Evolutionary conservation across 1,140 invertebrate genomes (phyloP).

Genomic region (Drosophila obscura): DNA sequence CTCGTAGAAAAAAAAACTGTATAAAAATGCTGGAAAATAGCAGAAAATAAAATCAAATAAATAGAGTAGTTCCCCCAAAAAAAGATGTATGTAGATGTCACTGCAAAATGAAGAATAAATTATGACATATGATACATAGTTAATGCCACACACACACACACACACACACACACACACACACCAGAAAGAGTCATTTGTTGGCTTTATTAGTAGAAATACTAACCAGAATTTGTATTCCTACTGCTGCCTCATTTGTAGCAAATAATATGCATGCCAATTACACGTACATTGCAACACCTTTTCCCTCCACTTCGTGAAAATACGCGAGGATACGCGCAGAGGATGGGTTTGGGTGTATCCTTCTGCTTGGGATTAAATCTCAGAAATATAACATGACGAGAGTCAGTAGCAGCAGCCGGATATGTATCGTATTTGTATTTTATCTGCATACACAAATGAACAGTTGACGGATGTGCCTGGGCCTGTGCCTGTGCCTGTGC

Average conservation of each 20-base stretch:
- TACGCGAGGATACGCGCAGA: no score
- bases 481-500: slow-evolving; percentile 3
- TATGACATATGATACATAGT: slow-evolving; percentile 2
- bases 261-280: slow-evolving; percentile 46
- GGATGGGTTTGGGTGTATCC: no score
- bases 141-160: no score
- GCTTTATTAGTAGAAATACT: not conserved
- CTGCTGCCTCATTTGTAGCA: slow-evolving; percentile 34
- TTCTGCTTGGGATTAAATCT: slow-evolving; percentile 43
- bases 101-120: slow-evolving; percentile 25
- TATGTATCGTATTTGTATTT: slow-evolving; percentile 36
- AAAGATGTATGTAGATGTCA: slow-evolving; percentile 3
- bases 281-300: slow-evolving; percentile 54
- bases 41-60: slow-evolving; percentile 28
- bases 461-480: slow-evolving; percentile 32
- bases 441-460: slow-evolving; percentile 17
- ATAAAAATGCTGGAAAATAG: slow-evolving; percentile 4
- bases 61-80: not conserved
- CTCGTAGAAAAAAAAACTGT: slow-evolving; percentile 39
- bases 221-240: not conserved
- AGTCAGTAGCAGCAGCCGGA: slow-evolving; percentile 43
- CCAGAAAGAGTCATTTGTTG: not conserved
- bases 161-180: no score
- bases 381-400: slow-evolving; percentile 36
- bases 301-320: no score